These are phyloP conservation scores for Notoglanidium macrostoma DNA, from an alignment of 2,797 vertebrate species.

Conservation along the genomic window DNA sequence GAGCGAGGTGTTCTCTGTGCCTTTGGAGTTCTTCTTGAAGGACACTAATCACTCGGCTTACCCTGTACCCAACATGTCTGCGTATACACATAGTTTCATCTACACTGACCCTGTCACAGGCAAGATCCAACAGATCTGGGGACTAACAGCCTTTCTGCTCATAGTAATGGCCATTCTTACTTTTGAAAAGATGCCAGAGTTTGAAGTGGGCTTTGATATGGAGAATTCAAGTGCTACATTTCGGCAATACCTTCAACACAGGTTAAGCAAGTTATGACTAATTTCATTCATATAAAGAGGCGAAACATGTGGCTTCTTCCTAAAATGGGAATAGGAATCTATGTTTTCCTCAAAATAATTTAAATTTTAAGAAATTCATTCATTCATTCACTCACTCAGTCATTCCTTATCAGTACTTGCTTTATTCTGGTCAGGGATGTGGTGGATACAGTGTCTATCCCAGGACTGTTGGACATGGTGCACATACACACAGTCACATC, in stretches of 20 bases:
- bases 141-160: slow-evolving; percentile 83
- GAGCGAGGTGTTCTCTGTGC: slow-evolving; percentile 83
- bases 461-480: neutral
- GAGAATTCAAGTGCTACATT: slow-evolving; percentile 71
- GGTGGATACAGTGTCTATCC: neutral
- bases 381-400: neutral
- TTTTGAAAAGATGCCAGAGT: slow-evolving; percentile 77
- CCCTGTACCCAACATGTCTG: slow-evolving; percentile 13
- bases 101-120: slow-evolving; percentile 73
- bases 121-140: slow-evolving; percentile 79
- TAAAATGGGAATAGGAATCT: neutral
- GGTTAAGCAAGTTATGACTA: slow-evolving; percentile 80
- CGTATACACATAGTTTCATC: slow-evolving; percentile 74
- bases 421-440: neutral
- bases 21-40: slow-evolving; percentile 84
- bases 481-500: neutral
- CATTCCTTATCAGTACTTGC: neutral
- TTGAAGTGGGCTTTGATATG: slow-evolving; percentile 77
- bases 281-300: neutral
- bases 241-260: slow-evolving; percentile 64
- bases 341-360: neutral
- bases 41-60: slow-evolving; percentile 67
- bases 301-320: neutral
- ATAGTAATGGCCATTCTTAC: slow-evolving; percentile 77
- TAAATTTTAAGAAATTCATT: neutral